These are phyloP conservation scores for Tinamus guttatus DNA, from an alignment of 2,113 vertebrate genomes.

Conservation along the genomic window DNA sequence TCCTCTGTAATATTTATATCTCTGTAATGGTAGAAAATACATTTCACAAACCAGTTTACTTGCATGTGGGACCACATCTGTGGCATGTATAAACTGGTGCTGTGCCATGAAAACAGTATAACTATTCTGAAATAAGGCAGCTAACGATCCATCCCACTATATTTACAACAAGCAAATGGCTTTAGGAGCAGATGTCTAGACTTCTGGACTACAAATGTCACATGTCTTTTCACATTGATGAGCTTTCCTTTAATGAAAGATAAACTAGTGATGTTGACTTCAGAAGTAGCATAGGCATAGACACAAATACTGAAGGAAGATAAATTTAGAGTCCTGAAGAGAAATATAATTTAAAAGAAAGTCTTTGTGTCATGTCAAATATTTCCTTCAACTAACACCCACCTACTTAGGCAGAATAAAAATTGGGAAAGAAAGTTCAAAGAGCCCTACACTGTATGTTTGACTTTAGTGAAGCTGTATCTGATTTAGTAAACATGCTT, in stretches of 20 bases:
- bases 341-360: not conserved
- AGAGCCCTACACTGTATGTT: not conserved
- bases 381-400: not conserved
- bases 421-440: not conserved
- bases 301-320: not conserved
- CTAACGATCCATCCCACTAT: not conserved
- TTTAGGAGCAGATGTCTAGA: constrained; percentile 34
- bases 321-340: constrained; percentile 9
- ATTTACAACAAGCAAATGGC: not conserved
- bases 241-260: constrained; percentile 29
- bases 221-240: not conserved
- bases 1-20: constrained; percentile 7
- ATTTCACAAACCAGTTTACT: not conserved
- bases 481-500: not conserved
- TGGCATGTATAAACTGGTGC: not conserved
- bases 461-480: not conserved
- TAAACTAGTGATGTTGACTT: not conserved
- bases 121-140: not conserved
- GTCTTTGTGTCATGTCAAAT: not conserved
- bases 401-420: not conserved
- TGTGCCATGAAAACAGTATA: not conserved
- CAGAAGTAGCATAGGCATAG: not conserved
- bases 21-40: not conserved
- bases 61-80: not conserved
- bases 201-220: constrained; percentile 7